A percentile compares a stretch with the other conserved stretches of the same genome.
phyloP scores from a whole-genome alignment of 2,113 vertebrate genomes.

The Ophthalmolycus amberensis region DNA sequence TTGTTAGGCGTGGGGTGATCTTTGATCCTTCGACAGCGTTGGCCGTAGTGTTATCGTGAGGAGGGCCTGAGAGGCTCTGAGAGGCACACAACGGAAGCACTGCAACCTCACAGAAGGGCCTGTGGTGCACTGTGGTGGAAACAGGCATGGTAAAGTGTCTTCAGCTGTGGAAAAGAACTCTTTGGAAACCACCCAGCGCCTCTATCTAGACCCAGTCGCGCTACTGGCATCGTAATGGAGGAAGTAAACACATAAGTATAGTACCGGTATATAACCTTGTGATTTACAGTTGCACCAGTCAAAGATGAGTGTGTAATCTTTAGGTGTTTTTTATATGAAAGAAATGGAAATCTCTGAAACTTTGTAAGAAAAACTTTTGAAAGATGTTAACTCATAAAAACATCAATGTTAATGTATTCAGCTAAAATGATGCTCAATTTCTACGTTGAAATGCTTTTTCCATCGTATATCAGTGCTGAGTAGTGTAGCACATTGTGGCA shows the following conservation, averaged over 20 bases:
- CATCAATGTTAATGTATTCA: constrained; percentile 38
- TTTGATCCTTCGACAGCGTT: constrained; percentile 76
- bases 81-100: constrained; percentile 71
- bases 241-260: constrained; percentile 64
- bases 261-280: constrained; percentile 50
- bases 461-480: constrained; percentile 47
- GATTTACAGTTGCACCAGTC: constrained; percentile 38
- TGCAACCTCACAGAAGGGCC: constrained; percentile 69
- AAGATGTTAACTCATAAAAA: constrained; percentile 20
- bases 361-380: constrained; percentile 12
- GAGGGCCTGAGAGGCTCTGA: constrained; percentile 53
- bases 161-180: constrained; percentile 73
- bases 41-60: constrained; percentile 73
- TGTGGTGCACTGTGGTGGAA: constrained; percentile 70
- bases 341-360: constrained; percentile 31
- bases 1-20: constrained; percentile 77
- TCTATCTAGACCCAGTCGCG: constrained; percentile 52
- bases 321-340: constrained; percentile 40
- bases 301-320: constrained; percentile 15
- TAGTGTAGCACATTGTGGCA: constrained; percentile 54
- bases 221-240: constrained; percentile 62
- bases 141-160: constrained; percentile 72
- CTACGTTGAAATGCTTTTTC: constrained; percentile 29
- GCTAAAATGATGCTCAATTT: constrained; percentile 36
- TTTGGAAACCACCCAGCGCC: constrained; percentile 69